Evolutionary conservation across 2,888 invertebrate species (phyloP), one percentile per base, ranked within the genome.

Genomic region (Leucophenga montana): DNA sequence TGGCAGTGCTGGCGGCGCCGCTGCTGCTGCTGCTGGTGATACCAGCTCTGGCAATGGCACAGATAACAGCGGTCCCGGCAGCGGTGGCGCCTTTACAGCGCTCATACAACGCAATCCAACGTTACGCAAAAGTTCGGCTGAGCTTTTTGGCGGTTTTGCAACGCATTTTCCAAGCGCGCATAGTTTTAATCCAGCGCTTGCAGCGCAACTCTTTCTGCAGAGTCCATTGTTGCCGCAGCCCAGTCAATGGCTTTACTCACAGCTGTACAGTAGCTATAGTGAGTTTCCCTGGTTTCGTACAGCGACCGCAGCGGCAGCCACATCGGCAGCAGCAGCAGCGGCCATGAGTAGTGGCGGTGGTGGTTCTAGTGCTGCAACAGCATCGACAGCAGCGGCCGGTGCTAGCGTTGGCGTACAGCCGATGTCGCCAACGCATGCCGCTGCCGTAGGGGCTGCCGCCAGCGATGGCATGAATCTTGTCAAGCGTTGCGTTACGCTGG

Each of bases 201-300:
- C 94, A 0, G 94, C 94, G 0, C 93, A 93, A 85, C 89, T 94
- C 65, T 94, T 94, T 83, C 90, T 94, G 48, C 94, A 94, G 83
- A 92, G 94, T 4, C 94, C 94, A 0, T 89, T 94, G 14, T 88
- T 94, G 73, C 94, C 94, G 0, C 93, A 94, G 0, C 94, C 94
- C 6, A 93, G 93, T 48, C 94, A 94, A 72, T 94, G 94, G 94
- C 88, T 94, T 5, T 94, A 94, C 82, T 93, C 94, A 0, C 94
- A 94, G 82, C 89, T 95, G 1, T 94, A 94, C 84, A 93, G 93
- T 39, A 92, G 91, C 70, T 90, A 89, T 67, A 92, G 92, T 77
- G 93, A 93, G 72, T 92, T 93, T 90, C 89, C 90, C 2, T 94
- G 94, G 94, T 90, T 94, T 84, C 89, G 91, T 39, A 87, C 90